Percentiles rank a stretch among this genome's conserved stretches.
These are phyloP conservation scores for Schrankia costaestrigalis DNA, from an alignment of 2,888 invertebrate genomes.

Conservation along the genomic window DNA sequence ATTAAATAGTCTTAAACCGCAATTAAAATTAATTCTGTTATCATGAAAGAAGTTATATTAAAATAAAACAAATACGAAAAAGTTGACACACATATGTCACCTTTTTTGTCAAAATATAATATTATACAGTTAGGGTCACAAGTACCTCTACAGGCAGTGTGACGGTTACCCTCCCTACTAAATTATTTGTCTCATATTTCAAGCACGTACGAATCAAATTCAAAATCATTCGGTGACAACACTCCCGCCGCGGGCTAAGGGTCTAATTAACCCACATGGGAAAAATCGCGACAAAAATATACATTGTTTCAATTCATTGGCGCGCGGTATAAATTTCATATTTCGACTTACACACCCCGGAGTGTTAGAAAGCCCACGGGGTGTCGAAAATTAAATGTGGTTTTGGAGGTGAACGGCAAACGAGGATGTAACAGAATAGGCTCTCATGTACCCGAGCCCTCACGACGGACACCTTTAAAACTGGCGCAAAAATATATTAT, in stretches of 20 bases:
- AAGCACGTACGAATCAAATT: too few species aligned
- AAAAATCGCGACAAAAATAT: slow-evolving; percentile 14
- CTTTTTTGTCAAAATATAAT: too few species aligned
- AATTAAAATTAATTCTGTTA: too few species aligned
- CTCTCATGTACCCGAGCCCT: slow-evolving; percentile 15
- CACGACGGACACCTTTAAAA: slow-evolving; percentile 40
- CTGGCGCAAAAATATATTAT: slow-evolving; percentile 50
- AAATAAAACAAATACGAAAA: too few species aligned
- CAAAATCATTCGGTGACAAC: too few species aligned
- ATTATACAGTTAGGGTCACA: too few species aligned
- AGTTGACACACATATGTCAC: too few species aligned
- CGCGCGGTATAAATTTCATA: slow-evolving; percentile 28
- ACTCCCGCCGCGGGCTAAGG: neutral
- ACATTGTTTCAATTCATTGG: slow-evolving; percentile 29
- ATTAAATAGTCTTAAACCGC: too few species aligned
- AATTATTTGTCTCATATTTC: too few species aligned
- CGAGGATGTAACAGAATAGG: slow-evolving; percentile 41
- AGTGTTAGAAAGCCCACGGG: slow-evolving; percentile 35
- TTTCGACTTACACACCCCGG: slow-evolving; percentile 19
- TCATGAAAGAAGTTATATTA: too few species aligned
- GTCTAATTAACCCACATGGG: slow-evolving; percentile 28
- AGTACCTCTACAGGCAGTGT: too few species aligned
- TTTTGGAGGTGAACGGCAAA: slow-evolving; percentile 50
- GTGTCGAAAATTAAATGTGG: slow-evolving; percentile 47
- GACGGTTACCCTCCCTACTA: too few species aligned